Evolutionary conservation across 2,113 vertebrate species (phyloP).

Genomic region (Deroptyus accipitrinus): DNA sequence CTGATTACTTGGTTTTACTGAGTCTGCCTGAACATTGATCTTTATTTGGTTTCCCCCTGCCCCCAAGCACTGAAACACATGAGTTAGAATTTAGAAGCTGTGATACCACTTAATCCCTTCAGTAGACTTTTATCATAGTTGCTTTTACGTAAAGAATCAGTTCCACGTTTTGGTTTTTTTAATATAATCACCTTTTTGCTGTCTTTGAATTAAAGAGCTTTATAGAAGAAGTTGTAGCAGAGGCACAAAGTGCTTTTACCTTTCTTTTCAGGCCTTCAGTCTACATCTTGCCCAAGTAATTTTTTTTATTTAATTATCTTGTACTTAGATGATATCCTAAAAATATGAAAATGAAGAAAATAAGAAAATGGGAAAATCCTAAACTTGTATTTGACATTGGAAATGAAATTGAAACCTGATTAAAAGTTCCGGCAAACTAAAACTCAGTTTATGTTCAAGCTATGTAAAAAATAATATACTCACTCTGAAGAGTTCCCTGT

Average conservation of each 20-base stretch:
- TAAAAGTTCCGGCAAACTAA: background rate
- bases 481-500: background rate
- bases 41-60: background rate
- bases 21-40: background rate
- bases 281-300: background rate
- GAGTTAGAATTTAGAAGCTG: background rate
- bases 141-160: background rate
- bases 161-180: background rate
- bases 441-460: background rate
- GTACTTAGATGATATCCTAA: background rate
- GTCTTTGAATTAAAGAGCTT: background rate
- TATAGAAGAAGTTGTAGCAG: background rate
- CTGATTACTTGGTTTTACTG: constrained; percentile 11
- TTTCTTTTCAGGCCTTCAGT: background rate
- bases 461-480: background rate
- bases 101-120: background rate
- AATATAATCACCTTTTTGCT: background rate
- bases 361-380: background rate
- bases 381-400: background rate
- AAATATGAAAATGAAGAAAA: background rate
- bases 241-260: background rate
- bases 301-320: background rate
- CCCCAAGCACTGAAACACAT: background rate
- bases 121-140: background rate
- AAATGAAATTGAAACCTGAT: background rate